Evolutionary conservation across 1,140 invertebrate species (phyloP), one percentile per base, ranked within the genome.

Genomic region (Neodiprion virginianus): DNA sequence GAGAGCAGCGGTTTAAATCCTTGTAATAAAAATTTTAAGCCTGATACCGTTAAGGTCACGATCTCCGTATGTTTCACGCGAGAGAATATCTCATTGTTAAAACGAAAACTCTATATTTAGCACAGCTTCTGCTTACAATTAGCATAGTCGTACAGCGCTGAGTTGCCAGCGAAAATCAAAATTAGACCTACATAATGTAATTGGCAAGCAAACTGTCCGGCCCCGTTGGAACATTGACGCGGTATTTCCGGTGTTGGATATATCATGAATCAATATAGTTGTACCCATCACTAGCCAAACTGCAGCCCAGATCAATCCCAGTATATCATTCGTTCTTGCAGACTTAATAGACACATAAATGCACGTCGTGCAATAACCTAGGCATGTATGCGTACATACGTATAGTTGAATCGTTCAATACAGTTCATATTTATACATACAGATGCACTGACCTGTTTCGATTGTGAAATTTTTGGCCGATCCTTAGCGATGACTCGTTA

Each of bases 381-480:
- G 28, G 28, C 5, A 40, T 40, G 28, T 40, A 40, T 40, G 28
- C 28, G 28, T 40, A 40, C 28, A 40, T 40, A 40, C 28, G 28
- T 40, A 5, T 5, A 40, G 28, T 40, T 40, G 1, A 40, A 40
- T 40, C 28, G 28, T 40, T 40, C 2, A 40, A 40, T 5, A 40
- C 28, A 40, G 28, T 1, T 40, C 28, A 40, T 40, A 40, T 40
- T 40, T 3, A 40, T 40, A 40, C 28, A 40, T 40, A 40, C 28
- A 40, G 28, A 40, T 61, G 53, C 53, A 61, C 53, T 61, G 53
- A 61, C 53, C 53, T 61, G n/a, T 61, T 61, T 61, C 53, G n/a
- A 61, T 14, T 17, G 53, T 17, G n/a, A 17, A 8, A 61, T 61
- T 12, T 61, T 40, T 40, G 28, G 28, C 28, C 28, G 28, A 40